phyloP scores from a whole-genome alignment of 2,113 vertebrate genomes.

The Oreochromis aureus region DNA sequence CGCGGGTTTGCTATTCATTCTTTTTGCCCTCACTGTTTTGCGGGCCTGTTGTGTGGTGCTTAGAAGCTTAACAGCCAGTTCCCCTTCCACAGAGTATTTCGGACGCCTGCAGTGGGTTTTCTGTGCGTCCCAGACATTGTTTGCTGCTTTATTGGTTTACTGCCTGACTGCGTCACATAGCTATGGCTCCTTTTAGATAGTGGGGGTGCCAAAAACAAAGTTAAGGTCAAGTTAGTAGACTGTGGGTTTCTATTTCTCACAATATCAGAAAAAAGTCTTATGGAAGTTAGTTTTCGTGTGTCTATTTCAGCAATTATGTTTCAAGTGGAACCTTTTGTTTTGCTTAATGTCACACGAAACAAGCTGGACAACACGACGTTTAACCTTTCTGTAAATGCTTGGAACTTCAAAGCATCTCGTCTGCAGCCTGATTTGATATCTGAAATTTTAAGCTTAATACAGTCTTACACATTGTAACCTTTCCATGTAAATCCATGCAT shows the following conservation, averaged over 20 bases:
- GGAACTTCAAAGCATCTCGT: not conserved
- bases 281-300: not conserved
- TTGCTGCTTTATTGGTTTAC: constrained; percentile 69
- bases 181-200: constrained; percentile 79
- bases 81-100: not conserved
- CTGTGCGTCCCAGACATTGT: not conserved
- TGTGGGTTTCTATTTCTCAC: constrained; percentile 78
- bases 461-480: not conserved
- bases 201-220: constrained; percentile 92
- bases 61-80: not conserved
- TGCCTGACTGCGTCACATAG: constrained; percentile 81
- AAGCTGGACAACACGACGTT: not conserved
- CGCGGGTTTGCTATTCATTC: not conserved
- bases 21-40: not conserved
- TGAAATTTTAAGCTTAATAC: not conserved
- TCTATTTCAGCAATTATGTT: not conserved
- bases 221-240: constrained; percentile 99
- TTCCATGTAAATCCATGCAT: not conserved
- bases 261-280: constrained; percentile 37
- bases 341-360: not conserved
- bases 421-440: not conserved
- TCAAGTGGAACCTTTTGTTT: not conserved
- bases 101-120: not conserved
- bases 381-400: not conserved
- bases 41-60: not conserved